Conservation (phyloP, 2,888 invertebrate species). For the Pachycephus smyrnensis region DNA sequence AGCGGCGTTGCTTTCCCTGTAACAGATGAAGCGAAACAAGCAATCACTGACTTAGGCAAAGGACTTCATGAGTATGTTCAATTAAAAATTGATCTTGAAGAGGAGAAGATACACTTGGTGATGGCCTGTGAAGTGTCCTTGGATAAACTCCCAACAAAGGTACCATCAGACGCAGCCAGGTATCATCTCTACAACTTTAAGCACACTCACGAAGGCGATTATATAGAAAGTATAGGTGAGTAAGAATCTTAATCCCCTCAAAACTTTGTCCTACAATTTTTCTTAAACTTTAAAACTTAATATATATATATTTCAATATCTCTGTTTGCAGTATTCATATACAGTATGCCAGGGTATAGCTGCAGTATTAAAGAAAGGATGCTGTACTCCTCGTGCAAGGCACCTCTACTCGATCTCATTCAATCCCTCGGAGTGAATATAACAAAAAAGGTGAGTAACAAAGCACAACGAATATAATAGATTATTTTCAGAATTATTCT, state of each 20-base stretch:
- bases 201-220: slow-evolving; percentile 94
- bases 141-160: slow-evolving; percentile 78
- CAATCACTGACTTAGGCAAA: slow-evolving; percentile 79
- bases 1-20: slow-evolving; percentile 93
- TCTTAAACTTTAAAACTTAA: no score
- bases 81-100: slow-evolving; percentile 85
- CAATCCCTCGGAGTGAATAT: slow-evolving; percentile 83
- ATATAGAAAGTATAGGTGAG: slow-evolving; percentile 84
- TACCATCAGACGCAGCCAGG: slow-evolving; percentile 88
- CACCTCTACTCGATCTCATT: slow-evolving; percentile 86
- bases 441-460: slow-evolving; percentile 82
- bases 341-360: slow-evolving; percentile 97
- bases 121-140: slow-evolving; percentile 78
- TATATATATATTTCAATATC: neutral
- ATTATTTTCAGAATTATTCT: slow-evolving; percentile 3
- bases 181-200: slow-evolving; percentile 93
- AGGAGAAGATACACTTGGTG: slow-evolving; percentile 89
- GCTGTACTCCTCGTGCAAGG: slow-evolving; percentile 98
- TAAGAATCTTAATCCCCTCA: slow-evolving; percentile 12
- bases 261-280: no score
- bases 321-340: slow-evolving; percentile 86
- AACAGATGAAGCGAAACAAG: slow-evolving; percentile 81
- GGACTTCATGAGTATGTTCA: slow-evolving; percentile 91
- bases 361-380: slow-evolving; percentile 98
- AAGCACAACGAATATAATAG: slow-evolving; percentile 2